Evolutionary conservation across 1,140 invertebrate genomes (phyloP).

Genomic region (Druon quercuslanigerum): DNA sequence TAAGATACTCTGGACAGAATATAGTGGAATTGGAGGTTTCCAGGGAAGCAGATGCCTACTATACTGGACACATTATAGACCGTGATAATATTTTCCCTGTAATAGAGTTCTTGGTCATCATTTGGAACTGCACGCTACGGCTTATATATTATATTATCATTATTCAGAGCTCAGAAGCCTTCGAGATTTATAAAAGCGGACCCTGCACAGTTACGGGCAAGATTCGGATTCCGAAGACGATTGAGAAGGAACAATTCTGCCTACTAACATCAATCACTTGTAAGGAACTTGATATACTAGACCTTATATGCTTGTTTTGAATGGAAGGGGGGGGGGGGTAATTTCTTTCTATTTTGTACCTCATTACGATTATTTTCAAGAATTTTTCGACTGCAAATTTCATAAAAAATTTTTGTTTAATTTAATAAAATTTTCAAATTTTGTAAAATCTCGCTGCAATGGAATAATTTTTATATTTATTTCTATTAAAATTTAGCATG

Average conservation of each 20-base stretch:
- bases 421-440: too few relatives aligned
- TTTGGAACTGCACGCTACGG: too few relatives aligned
- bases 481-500: too few relatives aligned
- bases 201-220: conserved; percentile 86
- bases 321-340: too few relatives aligned
- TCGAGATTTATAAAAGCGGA: conserved; percentile 94
- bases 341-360: too few relatives aligned
- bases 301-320: too few relatives aligned
- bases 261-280: conserved; percentile 69
- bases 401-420: too few relatives aligned
- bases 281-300: conserved; percentile 73
- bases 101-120: conserved; percentile 94
- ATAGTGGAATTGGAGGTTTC: conserved; percentile 87
- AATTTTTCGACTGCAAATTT: too few relatives aligned
- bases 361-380: too few relatives aligned
- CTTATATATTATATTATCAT: conserved; percentile 92
- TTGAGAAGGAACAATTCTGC: conserved; percentile 77
- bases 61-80: conserved; percentile 94
- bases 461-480: too few relatives aligned
- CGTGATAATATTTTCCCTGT: conserved; percentile 96
- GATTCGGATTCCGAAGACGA: conserved; percentile 82
- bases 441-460: too few relatives aligned
- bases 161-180: conserved; percentile 90
- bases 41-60: conserved; percentile 85
- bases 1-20: conserved; percentile 80